Evolutionary conservation across 1,140 invertebrate species (phyloP).

Genomic region (Drosophila yakuba): DNA sequence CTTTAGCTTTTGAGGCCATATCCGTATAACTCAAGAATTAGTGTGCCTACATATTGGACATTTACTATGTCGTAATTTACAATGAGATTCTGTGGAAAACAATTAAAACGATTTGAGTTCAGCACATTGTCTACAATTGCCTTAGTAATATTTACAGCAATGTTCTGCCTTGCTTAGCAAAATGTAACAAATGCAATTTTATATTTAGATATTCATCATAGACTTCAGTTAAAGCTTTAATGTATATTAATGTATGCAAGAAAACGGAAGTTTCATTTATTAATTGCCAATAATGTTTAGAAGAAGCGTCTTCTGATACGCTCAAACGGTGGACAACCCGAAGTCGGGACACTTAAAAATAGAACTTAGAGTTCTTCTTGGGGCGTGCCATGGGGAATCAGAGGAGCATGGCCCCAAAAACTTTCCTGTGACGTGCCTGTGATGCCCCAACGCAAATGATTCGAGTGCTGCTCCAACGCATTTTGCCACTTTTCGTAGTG

Average conservation of each 20-base stretch:
- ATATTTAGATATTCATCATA: no score
- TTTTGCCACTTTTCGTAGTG: conserved; percentile 37
- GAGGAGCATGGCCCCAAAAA: conserved; percentile 20
- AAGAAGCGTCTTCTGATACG: no score
- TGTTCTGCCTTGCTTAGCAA: background rate
- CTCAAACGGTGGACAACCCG: background rate
- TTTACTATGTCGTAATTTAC: background rate
- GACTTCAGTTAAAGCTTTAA: no score
- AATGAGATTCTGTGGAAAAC: background rate
- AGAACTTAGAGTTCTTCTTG: background rate
- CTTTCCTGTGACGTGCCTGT: conserved; percentile 52
- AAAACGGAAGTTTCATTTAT: no score
- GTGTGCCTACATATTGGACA: background rate
- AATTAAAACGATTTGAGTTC: background rate
- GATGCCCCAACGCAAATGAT: conserved; percentile 66
- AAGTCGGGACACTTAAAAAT: background rate
- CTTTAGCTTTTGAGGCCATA: no score
- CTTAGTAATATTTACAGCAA: background rate
- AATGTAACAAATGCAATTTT: background rate
- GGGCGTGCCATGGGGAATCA: conserved; percentile 15
- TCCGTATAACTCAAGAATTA: background rate
- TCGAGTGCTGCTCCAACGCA: conserved; percentile 63
- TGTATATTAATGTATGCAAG: no score
- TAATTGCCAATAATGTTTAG: no score
- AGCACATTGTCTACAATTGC: background rate